Base-by-base conservation (phyloP, 2,888 invertebrate species). In the Ditylenchus weischeri region DNA sequence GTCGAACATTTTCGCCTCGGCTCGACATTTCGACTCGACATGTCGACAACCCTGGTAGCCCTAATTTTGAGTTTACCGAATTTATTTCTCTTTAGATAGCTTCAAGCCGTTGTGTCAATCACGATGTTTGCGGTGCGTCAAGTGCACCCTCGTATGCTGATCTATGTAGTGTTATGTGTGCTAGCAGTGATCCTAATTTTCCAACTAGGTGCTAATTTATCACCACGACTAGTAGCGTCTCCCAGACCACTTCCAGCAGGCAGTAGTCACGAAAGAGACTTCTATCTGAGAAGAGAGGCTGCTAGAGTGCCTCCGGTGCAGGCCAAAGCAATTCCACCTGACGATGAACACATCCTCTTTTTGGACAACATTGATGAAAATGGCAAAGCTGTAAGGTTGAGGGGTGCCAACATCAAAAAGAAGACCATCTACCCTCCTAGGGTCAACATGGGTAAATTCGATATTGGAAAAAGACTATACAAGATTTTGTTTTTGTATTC, bases 381-480 rank as follows among this genome's bases (percentile, higher is more conserved):
- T 29, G 29, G 29, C 5, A 29, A 29, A 29, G 29, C 29, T 29
- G 5, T 29, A 5, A 29, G 29, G 29, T 29, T 29, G 29, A 54
- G 29, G 29, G 54, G 23, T 7, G 13, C 43, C 8, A 10, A 43
- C 13, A 43, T 10, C 11, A 43, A 43, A 15, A 43, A 15, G 57
- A 54, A 54, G 29, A 59, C 59, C 10, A 13, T 35, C 21, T 59
- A 59, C 10, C 36, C 59, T 19, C 38, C 59, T 13, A 35, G 59
- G 7, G 23, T 59, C 59, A 59, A 76, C 60, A 75, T 77, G 75
- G 73, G 43, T 43, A 43, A 15, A 29, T 29, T 29, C 5, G 29
- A 4, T 43, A 2, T 43, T 43, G 8, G 15, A 15, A 15, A 43
- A 43, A 43, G 8, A 43, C 11, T 43, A 15, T 43, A 6, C 13